phyloP scores from a whole-genome alignment of 1,140 invertebrate species.

The Colletes latitarsis region DNA sequence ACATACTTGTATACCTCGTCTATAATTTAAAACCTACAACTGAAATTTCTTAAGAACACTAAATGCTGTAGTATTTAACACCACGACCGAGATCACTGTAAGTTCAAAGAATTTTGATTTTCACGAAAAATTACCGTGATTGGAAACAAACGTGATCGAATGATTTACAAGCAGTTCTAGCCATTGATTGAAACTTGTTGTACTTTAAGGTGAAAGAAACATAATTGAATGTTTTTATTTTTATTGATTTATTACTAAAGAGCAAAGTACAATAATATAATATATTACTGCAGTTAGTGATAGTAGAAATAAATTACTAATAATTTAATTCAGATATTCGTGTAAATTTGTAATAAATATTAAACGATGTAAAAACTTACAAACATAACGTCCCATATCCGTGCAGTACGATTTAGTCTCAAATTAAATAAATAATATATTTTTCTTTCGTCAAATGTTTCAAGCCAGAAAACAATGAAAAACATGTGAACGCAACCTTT shows the following conservation, averaged over 20 bases:
- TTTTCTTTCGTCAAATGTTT: conserved; percentile 1
- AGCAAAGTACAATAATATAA: conserved; percentile 62
- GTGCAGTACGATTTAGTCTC: conserved; percentile 47
- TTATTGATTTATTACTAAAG: conserved; percentile 62
- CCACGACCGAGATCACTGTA: too few species aligned
- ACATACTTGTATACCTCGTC: too few species aligned
- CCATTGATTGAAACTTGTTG: not conserved
- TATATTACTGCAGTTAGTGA: conserved; percentile 67
- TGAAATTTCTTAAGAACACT: too few species aligned
- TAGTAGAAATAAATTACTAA: conserved; percentile 69
- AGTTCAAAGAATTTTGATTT: too few species aligned
- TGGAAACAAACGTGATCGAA: too few species aligned
- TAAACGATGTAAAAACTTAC: conserved; percentile 70
- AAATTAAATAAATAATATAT: conserved; percentile 45
- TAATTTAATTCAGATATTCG: conserved; percentile 58
- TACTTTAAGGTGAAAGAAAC: conserved; percentile 20
- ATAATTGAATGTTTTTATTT: conserved; percentile 32
- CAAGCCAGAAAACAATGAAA: conserved; percentile 34
- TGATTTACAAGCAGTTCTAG: too few species aligned
- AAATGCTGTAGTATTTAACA: too few species aligned
- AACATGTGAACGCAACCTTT: not conserved
- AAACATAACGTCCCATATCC: conserved; percentile 60
- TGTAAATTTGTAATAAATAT: conserved; percentile 69
- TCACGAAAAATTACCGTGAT: too few species aligned
- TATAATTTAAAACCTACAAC: too few species aligned